Base-by-base conservation (phyloP, 2,888 invertebrate species). In the Coleophora flavipennella region DNA sequence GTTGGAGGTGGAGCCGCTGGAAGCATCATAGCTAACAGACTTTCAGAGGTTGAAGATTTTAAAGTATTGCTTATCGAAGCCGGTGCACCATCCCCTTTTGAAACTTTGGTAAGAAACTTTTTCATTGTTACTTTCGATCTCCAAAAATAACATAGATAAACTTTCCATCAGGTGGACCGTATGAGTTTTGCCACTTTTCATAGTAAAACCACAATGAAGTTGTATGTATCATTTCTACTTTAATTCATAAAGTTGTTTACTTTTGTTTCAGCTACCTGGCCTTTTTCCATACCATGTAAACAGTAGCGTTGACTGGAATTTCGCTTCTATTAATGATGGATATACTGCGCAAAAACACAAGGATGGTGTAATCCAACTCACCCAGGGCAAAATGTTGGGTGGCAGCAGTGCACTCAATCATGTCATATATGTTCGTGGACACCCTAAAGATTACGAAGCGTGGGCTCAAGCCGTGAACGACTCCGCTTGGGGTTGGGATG, bases 1-100 rank as follows among this genome's bases (percentile, higher is more conserved):
- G 87, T 92, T 1, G 92, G 92, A 0, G 91, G 89, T 0, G 92
- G 92, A 1, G 89, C 91, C 0, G 54, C 59, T 1, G 64, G 63
- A 11, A 46, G 53, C 36, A 54, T 62, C 7, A 39, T 63, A 6
- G 59, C 65, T 1, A 54, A 49, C 36, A 44, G 62, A 13, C 49
- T 62, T 7, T 49, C 50, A 2, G 59, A 62, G 42, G 48, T 55
- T 12, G 43, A 45, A 11, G 46, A 50, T 6, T 52, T 48, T 32
- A 51, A 41, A 7, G 58, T 89, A 0, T 64, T 92, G 0, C 75
- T 91, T 6, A 9, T 8, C 13, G 93, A 94, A 66, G 93, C 93
- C 0, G 93, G 92, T 1, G 90, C 90, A 1, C 90, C 93, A 64
- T 51, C 56, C 8, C 48, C 48, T 4, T 29, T 53, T 31, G 53